Percentiles rank a stretch among this genome's conserved stretches.
phyloP scores from a whole-genome alignment of 1,140 invertebrate genomes.

The Zaprionus kolodkinae region DNA sequence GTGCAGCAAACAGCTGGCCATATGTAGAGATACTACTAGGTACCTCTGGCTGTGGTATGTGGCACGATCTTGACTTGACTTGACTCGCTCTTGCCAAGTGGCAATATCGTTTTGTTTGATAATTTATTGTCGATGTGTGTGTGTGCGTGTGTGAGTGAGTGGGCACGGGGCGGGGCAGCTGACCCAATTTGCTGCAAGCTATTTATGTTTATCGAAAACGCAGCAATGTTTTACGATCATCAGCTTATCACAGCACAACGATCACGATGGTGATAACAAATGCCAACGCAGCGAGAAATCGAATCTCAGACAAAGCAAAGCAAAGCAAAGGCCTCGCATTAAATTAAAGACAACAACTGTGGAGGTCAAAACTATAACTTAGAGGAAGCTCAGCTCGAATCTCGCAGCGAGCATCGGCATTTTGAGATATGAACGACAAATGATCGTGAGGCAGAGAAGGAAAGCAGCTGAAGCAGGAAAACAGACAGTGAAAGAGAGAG shows the following conservation, averaged over 20 bases:
- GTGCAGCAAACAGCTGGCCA: slow-evolving; percentile 47
- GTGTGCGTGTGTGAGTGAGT: no score
- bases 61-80: slow-evolving; percentile 45
- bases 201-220: slow-evolving; percentile 48
- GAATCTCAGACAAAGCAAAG: slow-evolving; percentile 16
- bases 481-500: no score
- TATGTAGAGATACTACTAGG: slow-evolving; percentile 65
- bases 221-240: slow-evolving; percentile 51
- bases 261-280: slow-evolving; percentile 72
- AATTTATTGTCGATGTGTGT: slow-evolving; percentile 73
- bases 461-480: neutral
- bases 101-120: slow-evolving; percentile 66
- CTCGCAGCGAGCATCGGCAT: slow-evolving; percentile 25
- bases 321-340: slow-evolving; percentile 68
- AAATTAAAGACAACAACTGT: slow-evolving; percentile 66
- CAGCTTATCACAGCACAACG: slow-evolving; percentile 63
- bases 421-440: slow-evolving; percentile 57
- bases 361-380: slow-evolving; percentile 53
- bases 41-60: slow-evolving; percentile 66
- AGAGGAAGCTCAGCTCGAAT: slow-evolving; percentile 48
- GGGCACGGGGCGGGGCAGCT: slow-evolving; percentile 11
- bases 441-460: slow-evolving; percentile 31
- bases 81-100: slow-evolving; percentile 48
- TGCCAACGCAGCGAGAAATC: slow-evolving; percentile 52
- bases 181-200: slow-evolving; percentile 71